Percentiles rank a stretch among this genome's conserved stretches.
Evolutionary conservation across 2,888 invertebrate species (phyloP).

Genomic region (Stenodema calcarata): DNA sequence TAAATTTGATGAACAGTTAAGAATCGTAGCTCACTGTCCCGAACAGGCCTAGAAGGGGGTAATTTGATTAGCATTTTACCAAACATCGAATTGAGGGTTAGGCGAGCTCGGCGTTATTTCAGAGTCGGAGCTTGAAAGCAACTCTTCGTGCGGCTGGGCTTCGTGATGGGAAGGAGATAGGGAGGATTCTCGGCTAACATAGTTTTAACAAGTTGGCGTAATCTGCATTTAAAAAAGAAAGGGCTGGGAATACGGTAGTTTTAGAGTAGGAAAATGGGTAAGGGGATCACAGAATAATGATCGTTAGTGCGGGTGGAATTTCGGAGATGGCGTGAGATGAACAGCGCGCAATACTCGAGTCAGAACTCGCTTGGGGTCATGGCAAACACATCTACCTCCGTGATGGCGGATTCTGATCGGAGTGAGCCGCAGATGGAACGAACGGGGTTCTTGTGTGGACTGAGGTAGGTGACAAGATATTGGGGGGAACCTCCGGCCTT

Average conservation of each 20-base stretch:
- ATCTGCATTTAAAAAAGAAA: not conserved
- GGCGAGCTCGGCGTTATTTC: not conserved
- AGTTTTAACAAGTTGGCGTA: slow-evolving; percentile 2
- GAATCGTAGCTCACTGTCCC: not conserved
- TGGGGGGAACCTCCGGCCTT: too few species aligned
- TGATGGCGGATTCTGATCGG: too few species aligned
- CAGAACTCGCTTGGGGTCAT: not conserved
- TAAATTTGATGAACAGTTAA: not conserved
- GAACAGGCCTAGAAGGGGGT: not conserved
- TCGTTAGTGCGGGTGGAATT: not conserved
- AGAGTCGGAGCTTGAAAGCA: not conserved
- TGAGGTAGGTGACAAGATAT: too few species aligned
- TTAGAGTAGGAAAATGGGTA: not conserved
- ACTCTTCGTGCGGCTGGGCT: not conserved
- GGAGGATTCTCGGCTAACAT: not conserved
- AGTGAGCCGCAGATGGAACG: too few species aligned
- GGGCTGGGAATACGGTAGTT: not conserved
- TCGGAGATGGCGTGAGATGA: not conserved
- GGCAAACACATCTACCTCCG: not conserved
- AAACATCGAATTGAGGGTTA: not conserved
- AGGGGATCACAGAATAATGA: not conserved
- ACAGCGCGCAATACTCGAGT: not conserved
- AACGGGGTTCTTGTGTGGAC: too few species aligned
- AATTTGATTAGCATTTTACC: not conserved
- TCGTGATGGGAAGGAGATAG: not conserved